Conservation (phyloP, 1,140 invertebrate genomes). For the Sarcophaga bullata region DNA sequence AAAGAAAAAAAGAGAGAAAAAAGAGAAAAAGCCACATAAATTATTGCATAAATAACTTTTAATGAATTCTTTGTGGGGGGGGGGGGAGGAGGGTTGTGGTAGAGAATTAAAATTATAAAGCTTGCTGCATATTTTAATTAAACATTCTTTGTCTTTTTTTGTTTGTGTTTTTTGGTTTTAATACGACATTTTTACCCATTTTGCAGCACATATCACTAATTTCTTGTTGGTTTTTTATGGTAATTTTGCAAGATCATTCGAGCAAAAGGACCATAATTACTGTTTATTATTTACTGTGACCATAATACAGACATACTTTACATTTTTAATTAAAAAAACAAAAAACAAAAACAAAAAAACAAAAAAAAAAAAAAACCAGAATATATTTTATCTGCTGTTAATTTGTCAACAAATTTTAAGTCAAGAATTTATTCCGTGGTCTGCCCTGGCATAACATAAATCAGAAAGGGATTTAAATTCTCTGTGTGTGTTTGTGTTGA, state of each 20-base stretch:
- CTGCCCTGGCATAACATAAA: too few species aligned
- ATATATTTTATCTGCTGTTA: not conserved
- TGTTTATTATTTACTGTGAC: not conserved
- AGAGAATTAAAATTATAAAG: not conserved
- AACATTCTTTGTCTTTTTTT: not conserved
- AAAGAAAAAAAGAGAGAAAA: not conserved
- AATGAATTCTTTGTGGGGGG: not conserved
- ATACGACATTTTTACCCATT: too few species aligned
- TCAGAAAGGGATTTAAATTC: too few species aligned
- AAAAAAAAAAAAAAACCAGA: too few species aligned
- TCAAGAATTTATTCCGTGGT: not conserved
- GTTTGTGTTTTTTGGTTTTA: too few species aligned
- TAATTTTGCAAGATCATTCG: not conserved
- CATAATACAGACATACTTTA: too few species aligned
- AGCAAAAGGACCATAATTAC: not conserved
- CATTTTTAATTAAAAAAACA: too few species aligned
- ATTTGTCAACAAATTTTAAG: not conserved
- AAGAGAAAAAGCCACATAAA: not conserved
- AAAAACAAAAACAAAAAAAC: too few species aligned
- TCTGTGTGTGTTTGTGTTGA: too few species aligned
- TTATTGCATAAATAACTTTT: constrained; percentile 9
- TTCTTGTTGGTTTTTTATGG: too few species aligned
- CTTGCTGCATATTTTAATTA: not conserved
- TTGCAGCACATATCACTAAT: too few species aligned
- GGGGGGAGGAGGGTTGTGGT: too few species aligned